Evolutionary conservation across 1,140 invertebrate species (phyloP).

Genomic region (Drosophila guanche): DNA sequence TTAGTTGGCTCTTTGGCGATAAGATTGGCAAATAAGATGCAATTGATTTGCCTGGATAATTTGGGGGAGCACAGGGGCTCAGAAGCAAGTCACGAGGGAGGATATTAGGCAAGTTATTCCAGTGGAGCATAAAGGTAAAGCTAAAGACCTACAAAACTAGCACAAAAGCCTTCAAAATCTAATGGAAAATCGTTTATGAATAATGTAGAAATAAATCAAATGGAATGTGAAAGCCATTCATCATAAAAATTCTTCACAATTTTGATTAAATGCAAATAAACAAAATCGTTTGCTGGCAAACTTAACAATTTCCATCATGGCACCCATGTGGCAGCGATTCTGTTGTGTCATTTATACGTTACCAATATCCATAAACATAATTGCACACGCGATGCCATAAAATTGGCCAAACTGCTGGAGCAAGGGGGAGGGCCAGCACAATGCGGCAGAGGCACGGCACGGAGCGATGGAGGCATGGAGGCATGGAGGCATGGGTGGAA

Average conservation of each 20-base stretch:
- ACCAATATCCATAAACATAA: constrained; percentile 72
- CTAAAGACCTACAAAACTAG: no score
- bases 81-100: no score
- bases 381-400: constrained; percentile 77
- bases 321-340: constrained; percentile 34
- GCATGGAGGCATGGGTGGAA: constrained; percentile 2
- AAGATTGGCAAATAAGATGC: constrained; percentile 63
- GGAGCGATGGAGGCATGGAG: background rate
- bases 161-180: no score
- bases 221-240: background rate
- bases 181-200: no score
- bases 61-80: background rate
- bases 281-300: constrained; percentile 12
- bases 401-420: constrained; percentile 50
- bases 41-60: constrained; percentile 50
- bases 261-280: constrained; percentile 6
- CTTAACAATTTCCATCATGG: constrained; percentile 2
- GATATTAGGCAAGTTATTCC: no score
- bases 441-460: no score
- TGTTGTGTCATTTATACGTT: constrained; percentile 49
- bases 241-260: constrained; percentile 4
- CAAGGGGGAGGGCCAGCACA: background rate
- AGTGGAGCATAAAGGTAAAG: no score
- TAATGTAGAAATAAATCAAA: background rate
- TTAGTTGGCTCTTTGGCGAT: constrained; percentile 51